A percentile compares a stretch with the other conserved stretches of the same genome.
These are phyloP conservation scores for Pleuronectes platessa DNA, from an alignment of 2,113 vertebrate genomes.

Conservation along the genomic window DNA sequence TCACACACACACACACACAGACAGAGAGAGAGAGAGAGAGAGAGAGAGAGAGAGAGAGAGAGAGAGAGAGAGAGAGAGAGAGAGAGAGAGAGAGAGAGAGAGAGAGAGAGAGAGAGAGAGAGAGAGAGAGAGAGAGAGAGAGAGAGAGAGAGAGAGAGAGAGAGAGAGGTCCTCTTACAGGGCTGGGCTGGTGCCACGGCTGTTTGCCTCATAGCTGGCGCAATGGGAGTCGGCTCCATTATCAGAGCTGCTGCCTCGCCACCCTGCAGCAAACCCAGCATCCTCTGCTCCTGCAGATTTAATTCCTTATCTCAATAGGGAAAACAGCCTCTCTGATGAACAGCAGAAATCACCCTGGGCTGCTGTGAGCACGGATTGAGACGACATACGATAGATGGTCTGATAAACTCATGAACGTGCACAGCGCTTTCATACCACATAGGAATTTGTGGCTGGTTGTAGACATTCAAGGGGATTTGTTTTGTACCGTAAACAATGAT, in stretches of 20 bases:
- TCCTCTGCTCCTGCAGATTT: slow-evolving; percentile 77
- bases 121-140: no score
- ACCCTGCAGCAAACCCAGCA: slow-evolving; percentile 78
- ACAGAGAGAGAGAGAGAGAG: slow-evolving; percentile 20
- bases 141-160: no score
- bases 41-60: slow-evolving; percentile 21
- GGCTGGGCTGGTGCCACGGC: slow-evolving; percentile 74
- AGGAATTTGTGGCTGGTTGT: slow-evolving; percentile 38
- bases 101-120: no score
- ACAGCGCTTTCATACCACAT: slow-evolving; percentile 31
- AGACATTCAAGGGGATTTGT: slow-evolving; percentile 48
- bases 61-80: background rate
- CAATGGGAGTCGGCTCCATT: slow-evolving; percentile 79
- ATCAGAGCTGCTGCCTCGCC: slow-evolving; percentile 73
- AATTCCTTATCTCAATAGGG: slow-evolving; percentile 79
- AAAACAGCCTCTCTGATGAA: slow-evolving; percentile 74
- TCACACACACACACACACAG: slow-evolving; percentile 1
- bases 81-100: no score
- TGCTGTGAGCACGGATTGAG: slow-evolving; percentile 57
- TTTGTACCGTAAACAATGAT: slow-evolving; percentile 56
- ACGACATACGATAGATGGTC: slow-evolving; percentile 61
- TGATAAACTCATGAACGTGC: slow-evolving; percentile 57
- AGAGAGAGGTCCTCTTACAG: slow-evolving; percentile 50
- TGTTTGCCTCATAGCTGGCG: slow-evolving; percentile 75
- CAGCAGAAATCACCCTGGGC: slow-evolving; percentile 60